Base-by-base conservation (phyloP, 35 echinoderm and acorn worm genomes). In the Apostichopus parvimensis region DNA sequence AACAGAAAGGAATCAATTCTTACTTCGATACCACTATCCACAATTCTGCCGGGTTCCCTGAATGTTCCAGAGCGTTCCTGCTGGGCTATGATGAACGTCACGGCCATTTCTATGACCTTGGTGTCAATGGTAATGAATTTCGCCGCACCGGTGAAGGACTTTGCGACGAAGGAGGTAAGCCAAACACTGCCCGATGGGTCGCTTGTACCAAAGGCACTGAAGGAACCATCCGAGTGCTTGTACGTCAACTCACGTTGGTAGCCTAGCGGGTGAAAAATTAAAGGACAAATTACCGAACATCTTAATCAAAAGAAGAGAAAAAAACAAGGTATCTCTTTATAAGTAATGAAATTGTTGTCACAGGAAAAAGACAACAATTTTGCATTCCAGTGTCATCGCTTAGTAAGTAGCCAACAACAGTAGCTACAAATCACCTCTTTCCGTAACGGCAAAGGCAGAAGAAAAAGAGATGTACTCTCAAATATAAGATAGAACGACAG, bases 91-190 rank as follows among this genome's bases (percentile, higher is more conserved):
- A 99, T 68, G 77, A 90, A 99, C 4, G 0, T 17, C 1, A 89
- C 28, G 20, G 93, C 87, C n/a, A 78, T 28, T 15, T 91, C 61
- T 6, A 96, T 57, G 54, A 90, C 23, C 0, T 83, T 82, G 34
- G 72, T 45, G 56, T 99, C 95, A 68, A 99, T 96, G 76, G 18
- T 85, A 82, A 99, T 96, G 45, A 89, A 98, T 3, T 87, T 71
- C 1, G 61, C 18, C 5, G 97, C 97, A 53, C 94, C 90, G 15
- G 91, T 71, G 88, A 99, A 99, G 12, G 93, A 96, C 15, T 91
- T 94, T 3, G 94, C 86, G 12, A 99, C 97, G 88, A 99, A 99
- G 5, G 97, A 95, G n/a, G 95, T 96, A 76, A 99, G 93, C 95
- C 95, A 99, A 9, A 91, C 87, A 79, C 97, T 99, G 6, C 97